Evolutionary conservation across 2,888 invertebrate genomes (phyloP).

Genomic region (Sicus ferrugineus): DNA sequence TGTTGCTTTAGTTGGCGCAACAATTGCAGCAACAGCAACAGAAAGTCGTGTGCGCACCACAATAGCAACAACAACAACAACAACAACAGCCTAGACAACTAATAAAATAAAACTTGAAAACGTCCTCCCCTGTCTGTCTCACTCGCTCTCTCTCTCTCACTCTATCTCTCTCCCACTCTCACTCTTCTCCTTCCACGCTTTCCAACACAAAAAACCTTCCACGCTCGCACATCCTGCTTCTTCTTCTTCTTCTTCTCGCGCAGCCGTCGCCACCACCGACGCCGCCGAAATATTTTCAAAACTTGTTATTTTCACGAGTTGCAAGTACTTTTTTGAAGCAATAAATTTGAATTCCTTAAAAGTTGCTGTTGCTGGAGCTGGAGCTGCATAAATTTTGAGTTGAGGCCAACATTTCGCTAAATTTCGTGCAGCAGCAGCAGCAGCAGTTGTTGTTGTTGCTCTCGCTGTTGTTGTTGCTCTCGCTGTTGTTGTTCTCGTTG

Average conservation of each 20-base stretch:
- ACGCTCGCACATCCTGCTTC: not conserved
- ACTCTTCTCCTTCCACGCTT: not conserved
- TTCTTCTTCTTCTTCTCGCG: not conserved
- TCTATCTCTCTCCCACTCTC: not conserved
- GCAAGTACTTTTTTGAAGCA: not conserved
- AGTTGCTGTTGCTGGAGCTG: not conserved
- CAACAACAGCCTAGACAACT: slow-evolving; percentile 18
- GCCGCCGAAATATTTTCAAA: slow-evolving; percentile 1
- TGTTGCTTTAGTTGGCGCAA: slow-evolving; percentile 14
- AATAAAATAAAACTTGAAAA: not conserved
- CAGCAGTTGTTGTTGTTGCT: not conserved
- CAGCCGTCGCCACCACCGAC: not conserved
- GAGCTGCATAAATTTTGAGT: not conserved
- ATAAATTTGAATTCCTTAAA: not conserved
- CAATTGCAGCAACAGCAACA: slow-evolving; percentile 1
- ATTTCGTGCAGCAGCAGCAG: not conserved
- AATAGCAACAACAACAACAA: slow-evolving; percentile 16
- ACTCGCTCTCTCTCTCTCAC: not conserved
- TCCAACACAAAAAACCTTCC: not conserved
- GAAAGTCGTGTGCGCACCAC: not conserved
- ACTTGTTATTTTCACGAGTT: not conserved
- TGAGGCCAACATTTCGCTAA: not conserved
- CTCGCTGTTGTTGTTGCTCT: not conserved
- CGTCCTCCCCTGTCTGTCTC: slow-evolving; percentile 2
- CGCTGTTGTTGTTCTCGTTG: no score